A percentile compares a stretch with the other conserved stretches of the same genome.
Conservation (phyloP, 2,797 vertebrate species). For the Acomys russatus region DNA sequence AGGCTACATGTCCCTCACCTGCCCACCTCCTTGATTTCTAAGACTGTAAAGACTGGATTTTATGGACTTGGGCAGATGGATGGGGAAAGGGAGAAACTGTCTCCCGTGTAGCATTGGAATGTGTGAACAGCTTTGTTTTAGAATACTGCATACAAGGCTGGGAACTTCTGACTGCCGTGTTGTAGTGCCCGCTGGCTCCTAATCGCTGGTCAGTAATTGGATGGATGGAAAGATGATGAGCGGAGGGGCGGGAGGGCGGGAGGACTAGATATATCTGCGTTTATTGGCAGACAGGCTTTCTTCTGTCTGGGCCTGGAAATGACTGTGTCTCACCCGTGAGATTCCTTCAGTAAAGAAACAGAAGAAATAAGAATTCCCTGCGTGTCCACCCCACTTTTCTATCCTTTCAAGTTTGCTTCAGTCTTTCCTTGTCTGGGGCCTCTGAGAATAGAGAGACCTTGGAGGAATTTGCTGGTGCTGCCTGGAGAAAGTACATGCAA, state of each 20-base stretch:
- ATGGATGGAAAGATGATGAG: not conserved
- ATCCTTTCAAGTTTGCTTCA: not conserved
- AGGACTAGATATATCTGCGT: not conserved
- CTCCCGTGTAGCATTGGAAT: not conserved
- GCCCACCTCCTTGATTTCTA: not conserved
- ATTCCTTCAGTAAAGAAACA: not conserved
- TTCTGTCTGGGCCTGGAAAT: not conserved
- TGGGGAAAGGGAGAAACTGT: not conserved
- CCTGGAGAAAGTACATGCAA: not conserved
- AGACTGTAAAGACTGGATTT: not conserved
- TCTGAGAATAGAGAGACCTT: not conserved
- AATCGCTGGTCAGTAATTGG: not conserved
- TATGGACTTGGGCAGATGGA: not conserved
- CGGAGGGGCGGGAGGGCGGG: not conserved
- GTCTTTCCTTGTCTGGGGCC: constrained; percentile 12
- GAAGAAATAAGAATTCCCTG: constrained; percentile 26
- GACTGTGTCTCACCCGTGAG: not conserved
- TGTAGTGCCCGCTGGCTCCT: not conserved
- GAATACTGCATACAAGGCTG: not conserved
- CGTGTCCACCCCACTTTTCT: not conserved
- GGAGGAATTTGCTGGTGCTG: constrained; percentile 18
- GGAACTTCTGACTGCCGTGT: not conserved
- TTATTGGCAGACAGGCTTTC: not conserved
- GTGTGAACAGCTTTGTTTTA: not conserved
- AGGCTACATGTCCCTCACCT: not conserved